Conservation (phyloP, 2,888 invertebrate genomes). For the Lissocephala sabroskyi region DNA sequence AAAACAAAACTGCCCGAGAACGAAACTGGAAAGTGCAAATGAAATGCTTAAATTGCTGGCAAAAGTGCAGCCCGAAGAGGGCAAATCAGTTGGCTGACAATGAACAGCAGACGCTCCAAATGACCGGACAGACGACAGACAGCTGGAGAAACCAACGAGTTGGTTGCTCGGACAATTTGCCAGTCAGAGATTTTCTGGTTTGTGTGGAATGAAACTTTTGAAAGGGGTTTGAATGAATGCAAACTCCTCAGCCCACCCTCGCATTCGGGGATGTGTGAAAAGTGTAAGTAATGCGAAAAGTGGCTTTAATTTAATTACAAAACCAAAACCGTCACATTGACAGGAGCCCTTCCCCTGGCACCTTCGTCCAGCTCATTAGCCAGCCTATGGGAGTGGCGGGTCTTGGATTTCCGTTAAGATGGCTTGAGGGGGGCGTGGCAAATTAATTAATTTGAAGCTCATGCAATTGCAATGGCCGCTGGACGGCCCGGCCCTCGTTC, state of each 20-base stretch:
- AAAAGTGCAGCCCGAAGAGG: too few relatives aligned
- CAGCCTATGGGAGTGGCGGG: too few relatives aligned
- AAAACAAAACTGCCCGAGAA: too few relatives aligned
- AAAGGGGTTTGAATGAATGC: too few relatives aligned
- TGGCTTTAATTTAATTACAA: constrained; percentile 68
- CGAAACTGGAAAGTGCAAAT: constrained; percentile 47
- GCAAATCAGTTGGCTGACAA: constrained; percentile 63
- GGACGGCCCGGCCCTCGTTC: background rate
- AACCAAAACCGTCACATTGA: constrained; percentile 30
- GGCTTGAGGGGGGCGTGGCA: constrained; percentile 38
- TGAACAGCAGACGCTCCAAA: constrained; percentile 11
- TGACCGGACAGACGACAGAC: too few relatives aligned
- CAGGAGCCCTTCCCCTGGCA: background rate
- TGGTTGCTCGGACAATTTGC: too few relatives aligned
- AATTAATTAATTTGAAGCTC: constrained; percentile 64
- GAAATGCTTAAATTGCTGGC: constrained; percentile 55
- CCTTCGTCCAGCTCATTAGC: too few relatives aligned
- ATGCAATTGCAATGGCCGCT: constrained; percentile 49
- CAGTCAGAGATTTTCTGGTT: constrained; percentile 31
- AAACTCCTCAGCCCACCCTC: too few relatives aligned
- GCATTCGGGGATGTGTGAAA: too few relatives aligned
- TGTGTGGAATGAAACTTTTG: too few relatives aligned
- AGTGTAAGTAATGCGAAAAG: constrained; percentile 65
- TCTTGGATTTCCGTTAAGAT: too few relatives aligned
- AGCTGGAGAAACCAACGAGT: too few relatives aligned